Conservation (phyloP, 2,113 vertebrate species). For the Pantherophis guttatus region DNA sequence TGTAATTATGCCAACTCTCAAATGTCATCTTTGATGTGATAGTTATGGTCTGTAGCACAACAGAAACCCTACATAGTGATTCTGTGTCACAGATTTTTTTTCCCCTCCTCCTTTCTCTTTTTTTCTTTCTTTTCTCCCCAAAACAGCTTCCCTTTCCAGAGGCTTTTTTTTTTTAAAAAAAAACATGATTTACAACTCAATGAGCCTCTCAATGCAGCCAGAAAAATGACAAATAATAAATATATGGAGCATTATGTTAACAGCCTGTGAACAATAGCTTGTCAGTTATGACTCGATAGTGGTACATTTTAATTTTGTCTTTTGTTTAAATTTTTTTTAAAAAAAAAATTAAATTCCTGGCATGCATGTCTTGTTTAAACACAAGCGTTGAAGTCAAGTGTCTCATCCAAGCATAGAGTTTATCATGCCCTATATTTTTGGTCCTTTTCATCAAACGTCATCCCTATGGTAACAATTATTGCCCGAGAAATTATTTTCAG, state of each 20-base stretch:
- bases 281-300: constrained; percentile 77
- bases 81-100: constrained; percentile 61
- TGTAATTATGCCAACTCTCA: constrained; percentile 71
- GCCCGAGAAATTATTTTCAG: constrained; percentile 84
- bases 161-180: constrained; percentile 78
- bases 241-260: constrained; percentile 77
- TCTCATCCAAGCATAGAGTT: constrained; percentile 80
- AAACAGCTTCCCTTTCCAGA: constrained; percentile 64
- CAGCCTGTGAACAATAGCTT: constrained; percentile 78
- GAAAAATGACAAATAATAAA: constrained; percentile 93
- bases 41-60: constrained; percentile 73
- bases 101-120: neutral
- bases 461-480: constrained; percentile 87
- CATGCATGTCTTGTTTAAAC: constrained; percentile 74
- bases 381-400: constrained; percentile 80
- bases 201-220: constrained; percentile 75
- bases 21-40: constrained; percentile 76
- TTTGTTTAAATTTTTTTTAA: constrained; percentile 66
- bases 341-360: constrained; percentile 65
- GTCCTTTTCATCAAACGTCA: constrained; percentile 88
- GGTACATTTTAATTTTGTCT: constrained; percentile 88
- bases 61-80: constrained; percentile 75
- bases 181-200: constrained; percentile 83
- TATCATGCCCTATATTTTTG: constrained; percentile 87
- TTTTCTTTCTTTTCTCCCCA: constrained; percentile 53